These are phyloP conservation scores for Gisinianus flammeolus DNA, from an alignment of 2,888 invertebrate species.

Conservation along the genomic window DNA sequence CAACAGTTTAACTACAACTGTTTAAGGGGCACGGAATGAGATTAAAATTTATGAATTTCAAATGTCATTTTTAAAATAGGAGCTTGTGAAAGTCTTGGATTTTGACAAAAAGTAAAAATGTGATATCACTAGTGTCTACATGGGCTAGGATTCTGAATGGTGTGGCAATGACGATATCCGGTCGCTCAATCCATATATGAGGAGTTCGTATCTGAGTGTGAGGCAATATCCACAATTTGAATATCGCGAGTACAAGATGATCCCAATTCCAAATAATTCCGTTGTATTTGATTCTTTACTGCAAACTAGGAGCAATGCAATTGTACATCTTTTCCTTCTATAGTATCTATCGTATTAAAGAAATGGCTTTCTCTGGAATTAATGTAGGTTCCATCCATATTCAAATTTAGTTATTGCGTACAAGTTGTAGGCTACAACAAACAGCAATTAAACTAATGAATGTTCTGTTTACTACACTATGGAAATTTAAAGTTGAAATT, in stretches of 20 bases:
- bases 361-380: conserved; percentile 96
- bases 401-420: too few species aligned
- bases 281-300: conserved; percentile 83
- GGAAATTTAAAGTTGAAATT: too few species aligned
- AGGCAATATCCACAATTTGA: conserved; percentile 81
- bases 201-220: conserved; percentile 71
- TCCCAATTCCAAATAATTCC: conserved; percentile 73
- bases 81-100: too few species aligned
- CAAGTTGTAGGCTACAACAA: too few species aligned
- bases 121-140: conserved; percentile 76
- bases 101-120: too few species aligned
- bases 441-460: too few species aligned
- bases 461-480: too few species aligned
- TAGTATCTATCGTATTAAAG: conserved; percentile 77
- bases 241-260: conserved; percentile 86
- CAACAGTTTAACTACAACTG: too few species aligned
- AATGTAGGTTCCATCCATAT: conserved; percentile 93
- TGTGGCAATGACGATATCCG: conserved; percentile 90
- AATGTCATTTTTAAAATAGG: too few species aligned
- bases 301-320: conserved; percentile 84
- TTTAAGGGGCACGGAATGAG: too few species aligned
- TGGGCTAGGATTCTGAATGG: conserved; percentile 83
- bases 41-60: too few species aligned
- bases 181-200: conserved; percentile 78
- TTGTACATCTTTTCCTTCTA: conserved; percentile 71